Conservation (phyloP, 2,113 vertebrate species). For the Acrocephalus kingi region DNA sequence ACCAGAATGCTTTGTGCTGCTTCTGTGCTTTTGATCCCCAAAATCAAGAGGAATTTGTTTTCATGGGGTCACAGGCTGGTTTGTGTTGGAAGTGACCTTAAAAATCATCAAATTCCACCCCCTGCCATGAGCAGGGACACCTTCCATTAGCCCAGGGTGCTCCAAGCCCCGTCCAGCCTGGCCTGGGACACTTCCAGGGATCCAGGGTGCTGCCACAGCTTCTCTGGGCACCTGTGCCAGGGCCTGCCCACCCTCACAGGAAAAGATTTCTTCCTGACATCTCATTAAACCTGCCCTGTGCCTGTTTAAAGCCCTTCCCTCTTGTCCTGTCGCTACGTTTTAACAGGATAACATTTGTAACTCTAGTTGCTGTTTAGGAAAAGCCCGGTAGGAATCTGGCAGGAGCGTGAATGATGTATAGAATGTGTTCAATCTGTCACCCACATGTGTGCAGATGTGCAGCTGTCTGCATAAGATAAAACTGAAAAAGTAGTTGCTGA, state of each 20-base stretch:
- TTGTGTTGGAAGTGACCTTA: not conserved
- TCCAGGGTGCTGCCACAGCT: not conserved
- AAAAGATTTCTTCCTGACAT: accelerated
- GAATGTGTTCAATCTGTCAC: not conserved
- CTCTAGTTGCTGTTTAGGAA: accelerated
- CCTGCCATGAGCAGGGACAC: not conserved
- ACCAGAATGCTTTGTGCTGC: not conserved
- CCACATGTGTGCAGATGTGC: not conserved
- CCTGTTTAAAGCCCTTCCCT: not conserved
- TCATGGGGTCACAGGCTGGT: accelerated
- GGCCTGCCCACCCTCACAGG: not conserved
- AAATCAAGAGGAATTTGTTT: not conserved
- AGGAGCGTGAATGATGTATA: accelerated
- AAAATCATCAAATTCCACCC: accelerated
- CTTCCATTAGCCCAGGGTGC: accelerated
- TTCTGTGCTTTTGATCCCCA: not conserved
- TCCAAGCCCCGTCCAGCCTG: not conserved
- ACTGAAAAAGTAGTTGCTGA: not conserved
- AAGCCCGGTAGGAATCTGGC: not conserved
- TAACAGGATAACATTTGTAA: accelerated
- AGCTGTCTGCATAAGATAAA: accelerated
- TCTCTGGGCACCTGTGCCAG: no score
- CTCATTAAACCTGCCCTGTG: not conserved
- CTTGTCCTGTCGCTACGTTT: not conserved
- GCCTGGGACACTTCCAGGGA: not conserved